Percentiles rank a stretch among this genome's conserved stretches.
Evolutionary conservation across 2,888 invertebrate species (phyloP).

Genomic region (Chironomus tentans): DNA sequence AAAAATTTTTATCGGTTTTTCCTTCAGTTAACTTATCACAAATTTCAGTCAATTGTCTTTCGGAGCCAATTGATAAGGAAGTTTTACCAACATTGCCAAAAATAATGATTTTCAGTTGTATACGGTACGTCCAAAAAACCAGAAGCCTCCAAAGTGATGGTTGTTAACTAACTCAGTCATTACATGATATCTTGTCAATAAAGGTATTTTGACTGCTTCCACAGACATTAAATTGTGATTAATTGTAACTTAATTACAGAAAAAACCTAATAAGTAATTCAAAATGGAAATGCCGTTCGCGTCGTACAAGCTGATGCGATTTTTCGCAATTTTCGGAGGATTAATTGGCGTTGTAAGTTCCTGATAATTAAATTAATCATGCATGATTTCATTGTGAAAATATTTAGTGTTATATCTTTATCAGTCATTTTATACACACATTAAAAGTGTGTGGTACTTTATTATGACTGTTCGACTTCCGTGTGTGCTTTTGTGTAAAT

Average conservation of each 20-base stretch:
- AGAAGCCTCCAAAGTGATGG: too few species aligned
- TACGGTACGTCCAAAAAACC: too few species aligned
- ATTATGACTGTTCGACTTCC: too few species aligned
- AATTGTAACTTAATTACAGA: background rate
- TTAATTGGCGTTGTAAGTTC: constrained; percentile 29
- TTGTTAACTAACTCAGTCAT: too few species aligned
- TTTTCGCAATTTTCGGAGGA: constrained; percentile 30
- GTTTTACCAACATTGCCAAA: background rate
- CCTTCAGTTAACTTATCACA: background rate
- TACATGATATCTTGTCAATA: background rate
- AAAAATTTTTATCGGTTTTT: background rate
- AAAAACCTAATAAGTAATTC: background rate
- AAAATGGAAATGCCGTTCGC: constrained; percentile 18
- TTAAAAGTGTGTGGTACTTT: too few species aligned
- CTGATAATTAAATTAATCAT: background rate
- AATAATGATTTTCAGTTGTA: too few species aligned
- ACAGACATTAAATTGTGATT: background rate
- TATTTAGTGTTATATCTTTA: constrained; percentile 14
- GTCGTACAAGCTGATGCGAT: constrained; percentile 29
- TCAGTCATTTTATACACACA: too few species aligned
- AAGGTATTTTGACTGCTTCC: background rate
- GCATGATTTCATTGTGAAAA: background rate
- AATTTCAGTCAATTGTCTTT: background rate
- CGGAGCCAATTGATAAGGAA: background rate
- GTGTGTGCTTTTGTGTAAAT: too few species aligned